These are phyloP conservation scores for Oreochromis aureus DNA, from an alignment of 2,113 vertebrate species.

Conservation along the genomic window DNA sequence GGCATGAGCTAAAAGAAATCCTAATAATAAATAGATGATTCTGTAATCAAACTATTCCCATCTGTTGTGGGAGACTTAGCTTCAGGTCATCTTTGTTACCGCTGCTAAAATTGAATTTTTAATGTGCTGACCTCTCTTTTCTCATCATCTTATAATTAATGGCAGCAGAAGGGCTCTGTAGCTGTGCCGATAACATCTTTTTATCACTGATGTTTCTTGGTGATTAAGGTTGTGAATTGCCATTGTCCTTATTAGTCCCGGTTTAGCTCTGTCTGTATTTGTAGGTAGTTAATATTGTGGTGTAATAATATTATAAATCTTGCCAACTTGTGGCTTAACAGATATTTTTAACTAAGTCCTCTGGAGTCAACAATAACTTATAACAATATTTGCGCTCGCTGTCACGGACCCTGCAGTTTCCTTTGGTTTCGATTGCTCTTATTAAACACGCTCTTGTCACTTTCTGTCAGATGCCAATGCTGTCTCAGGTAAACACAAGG, in stretches of 20 bases:
- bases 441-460: background rate
- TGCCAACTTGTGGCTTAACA: background rate
- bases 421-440: background rate
- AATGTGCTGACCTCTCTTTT: background rate
- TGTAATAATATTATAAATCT: background rate
- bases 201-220: background rate
- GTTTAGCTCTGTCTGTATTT: background rate
- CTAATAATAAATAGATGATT: slow-evolving; percentile 1
- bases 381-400: background rate
- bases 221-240: background rate
- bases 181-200: background rate
- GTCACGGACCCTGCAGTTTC: background rate
- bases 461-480: background rate
- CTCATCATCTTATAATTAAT: background rate
- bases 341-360: background rate
- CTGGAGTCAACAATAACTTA: background rate
- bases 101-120: slow-evolving; percentile 17
- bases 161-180: background rate
- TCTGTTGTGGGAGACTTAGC: slow-evolving; percentile 6
- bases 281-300: background rate
- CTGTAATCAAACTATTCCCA: slow-evolving; percentile 13
- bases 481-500: background rate
- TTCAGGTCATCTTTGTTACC: slow-evolving; percentile 5
- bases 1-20: background rate
- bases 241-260: background rate